Evolutionary conservation across 2,113 vertebrate genomes (phyloP).

Genomic region (Microcebus griseorufus): DNA sequence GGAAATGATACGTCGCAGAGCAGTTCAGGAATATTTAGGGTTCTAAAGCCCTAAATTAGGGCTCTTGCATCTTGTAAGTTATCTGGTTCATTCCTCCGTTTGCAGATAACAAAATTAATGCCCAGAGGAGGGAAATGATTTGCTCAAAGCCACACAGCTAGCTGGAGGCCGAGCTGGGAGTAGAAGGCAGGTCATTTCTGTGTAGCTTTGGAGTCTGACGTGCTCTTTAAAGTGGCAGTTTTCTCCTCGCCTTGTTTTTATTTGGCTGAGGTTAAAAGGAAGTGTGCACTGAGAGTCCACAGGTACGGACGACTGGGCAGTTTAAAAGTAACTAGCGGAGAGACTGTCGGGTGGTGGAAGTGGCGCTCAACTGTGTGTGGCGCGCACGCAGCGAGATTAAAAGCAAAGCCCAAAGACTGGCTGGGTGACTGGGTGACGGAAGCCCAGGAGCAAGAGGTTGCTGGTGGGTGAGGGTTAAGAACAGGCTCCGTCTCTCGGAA

Average conservation of each 20-base stretch:
- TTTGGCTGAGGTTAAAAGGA: background rate
- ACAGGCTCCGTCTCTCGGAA: accelerated
- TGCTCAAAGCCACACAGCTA: background rate
- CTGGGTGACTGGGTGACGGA: background rate
- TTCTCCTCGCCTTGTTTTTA: background rate
- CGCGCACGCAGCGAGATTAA: background rate
- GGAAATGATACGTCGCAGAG: background rate
- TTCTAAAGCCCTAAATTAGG: background rate
- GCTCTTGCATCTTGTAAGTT: background rate
- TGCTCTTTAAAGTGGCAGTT: background rate
- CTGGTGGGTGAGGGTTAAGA: background rate
- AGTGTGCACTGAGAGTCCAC: background rate
- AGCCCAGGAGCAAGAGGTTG: background rate
- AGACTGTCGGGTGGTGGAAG: background rate
- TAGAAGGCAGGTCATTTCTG: background rate
- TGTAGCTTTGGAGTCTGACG: background rate
- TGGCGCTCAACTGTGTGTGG: background rate
- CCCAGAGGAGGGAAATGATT: background rate
- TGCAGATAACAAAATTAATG: background rate
- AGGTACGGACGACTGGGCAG: background rate
- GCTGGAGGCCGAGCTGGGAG: background rate
- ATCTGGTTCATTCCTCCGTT: background rate
- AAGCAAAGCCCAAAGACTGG: no score
- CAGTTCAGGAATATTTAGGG: background rate
- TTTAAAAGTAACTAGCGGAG: background rate